Base-by-base conservation (phyloP, 2,113 vertebrate species). In the Mugil cephalus region DNA sequence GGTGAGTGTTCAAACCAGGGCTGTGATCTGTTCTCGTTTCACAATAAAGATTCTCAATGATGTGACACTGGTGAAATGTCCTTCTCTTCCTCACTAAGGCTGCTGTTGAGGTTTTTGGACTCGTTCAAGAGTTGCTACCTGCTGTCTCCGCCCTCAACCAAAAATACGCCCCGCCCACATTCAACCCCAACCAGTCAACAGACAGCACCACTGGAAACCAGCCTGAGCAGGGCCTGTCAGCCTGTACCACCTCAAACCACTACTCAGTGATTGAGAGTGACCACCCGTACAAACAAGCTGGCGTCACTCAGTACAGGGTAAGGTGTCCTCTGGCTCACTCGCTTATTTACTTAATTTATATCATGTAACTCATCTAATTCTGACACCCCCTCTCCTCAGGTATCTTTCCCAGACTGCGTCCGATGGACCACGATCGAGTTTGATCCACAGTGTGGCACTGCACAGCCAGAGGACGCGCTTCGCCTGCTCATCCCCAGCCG, bases 121-220 rank as follows among this genome's bases (percentile, higher is more conserved):
- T 99, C 42, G 97, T 99, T 42, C 98, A 99, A 48, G 97, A 99
- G 70, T 87, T 99, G 55, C 94, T 99, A 59, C 98, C 98, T 17
- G 95, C 97, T 1, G 98, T 98, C 56, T 98, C 98, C 38, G 93
- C 97, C 82, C 91, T 99, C 80, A 99, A 99, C 92, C 98, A 99
- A 92, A 99, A 99, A 75, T 99, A 99, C 0, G 96, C 97, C 54
- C 98, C 98, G 14, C 97, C 97, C 75, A 95, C 96, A n/a, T 99
- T 99, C 88, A 99, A 99, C 74, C 98, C 98, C 45, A 99, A 99
- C 91, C 98, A 99, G 72, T 99, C 98, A 45, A 99, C 98, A 34
- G 98, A 99, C 83, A 99, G 98, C 90, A 97, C 97, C 10, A 99
- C 97, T 0, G 97, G 98, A 76, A 98, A 98, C 88, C 97, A 98